Evolutionary conservation across 30 jellyfish, hydroid and myxozoan species (phyloP).

Genomic region (Thelohanellus kitauei): DNA sequence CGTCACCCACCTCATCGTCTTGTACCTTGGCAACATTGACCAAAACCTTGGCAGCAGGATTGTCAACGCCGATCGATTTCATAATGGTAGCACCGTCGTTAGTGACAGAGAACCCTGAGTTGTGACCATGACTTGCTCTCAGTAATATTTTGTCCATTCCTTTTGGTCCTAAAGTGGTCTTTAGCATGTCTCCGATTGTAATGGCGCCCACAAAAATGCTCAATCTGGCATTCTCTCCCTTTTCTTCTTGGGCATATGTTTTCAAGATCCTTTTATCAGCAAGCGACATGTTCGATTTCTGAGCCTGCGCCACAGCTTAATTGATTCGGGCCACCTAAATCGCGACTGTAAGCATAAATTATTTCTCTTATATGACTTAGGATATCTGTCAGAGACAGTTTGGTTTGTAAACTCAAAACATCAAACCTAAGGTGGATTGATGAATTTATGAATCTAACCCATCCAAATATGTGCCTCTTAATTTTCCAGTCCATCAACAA

Average conservation of each 20-base stretch:
- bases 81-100: slow-evolving; percentile 88
- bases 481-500: too few relatives aligned
- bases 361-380: too few relatives aligned
- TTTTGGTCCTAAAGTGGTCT: slow-evolving; percentile 75
- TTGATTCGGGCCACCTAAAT: too few relatives aligned
- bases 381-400: too few relatives aligned
- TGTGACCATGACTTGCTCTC: neutral
- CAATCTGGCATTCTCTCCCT: slow-evolving; percentile 74
- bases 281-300: neutral
- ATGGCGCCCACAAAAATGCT: slow-evolving; percentile 60
- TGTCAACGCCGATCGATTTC: slow-evolving; percentile 56
- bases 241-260: slow-evolving; percentile 61
- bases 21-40: slow-evolving; percentile 78
- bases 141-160: slow-evolving; percentile 24
- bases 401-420: too few relatives aligned
- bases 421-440: too few relatives aligned
- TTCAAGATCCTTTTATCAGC: slow-evolving; percentile 6
- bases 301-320: too few relatives aligned
- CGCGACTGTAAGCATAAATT: too few relatives aligned
- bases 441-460: too few relatives aligned
- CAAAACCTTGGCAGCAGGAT: slow-evolving; percentile 80
- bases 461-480: too few relatives aligned
- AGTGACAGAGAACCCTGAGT: slow-evolving; percentile 18
- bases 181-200: slow-evolving; percentile 64
- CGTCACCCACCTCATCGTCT: slow-evolving; percentile 93